Percentiles rank a stretch among this genome's conserved stretches.
phyloP scores from a whole-genome alignment of 2,113 vertebrate genomes.

The Synodontis membranacea region DNA sequence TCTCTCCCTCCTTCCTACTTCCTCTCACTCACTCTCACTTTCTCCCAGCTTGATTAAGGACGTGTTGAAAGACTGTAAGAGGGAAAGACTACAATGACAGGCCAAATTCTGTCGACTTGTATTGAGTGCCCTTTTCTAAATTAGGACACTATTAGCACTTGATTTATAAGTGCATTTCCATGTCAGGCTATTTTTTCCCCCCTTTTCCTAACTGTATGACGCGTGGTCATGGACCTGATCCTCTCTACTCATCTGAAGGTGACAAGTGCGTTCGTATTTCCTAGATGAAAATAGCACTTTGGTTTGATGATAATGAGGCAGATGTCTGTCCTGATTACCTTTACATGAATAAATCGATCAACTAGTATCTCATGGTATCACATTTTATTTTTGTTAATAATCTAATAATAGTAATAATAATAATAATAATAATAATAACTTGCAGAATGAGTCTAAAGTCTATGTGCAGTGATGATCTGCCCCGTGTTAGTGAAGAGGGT shows the following conservation, averaged over 20 bases:
- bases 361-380: neutral
- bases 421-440: neutral
- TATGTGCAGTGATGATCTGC: neutral
- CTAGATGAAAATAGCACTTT: neutral
- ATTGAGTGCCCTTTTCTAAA: slow-evolving; percentile 53
- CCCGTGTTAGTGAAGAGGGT: slow-evolving; percentile 13
- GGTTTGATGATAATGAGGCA: neutral
- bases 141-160: slow-evolving; percentile 53
- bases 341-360: neutral
- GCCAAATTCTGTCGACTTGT: slow-evolving; percentile 55
- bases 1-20: slow-evolving; percentile 11
- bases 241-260: slow-evolving; percentile 9
- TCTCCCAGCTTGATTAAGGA: slow-evolving; percentile 83
- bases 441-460: neutral
- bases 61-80: slow-evolving; percentile 30
- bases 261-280: slow-evolving; percentile 25
- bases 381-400: neutral
- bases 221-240: slow-evolving; percentile 15
- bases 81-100: slow-evolving; percentile 53
- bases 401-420: neutral
- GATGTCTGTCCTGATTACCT: slow-evolving; percentile 77
- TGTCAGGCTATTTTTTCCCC: neutral
- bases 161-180: slow-evolving; percentile 75
- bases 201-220: slow-evolving; percentile 24
- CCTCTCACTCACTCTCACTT: slow-evolving; percentile 1